These are phyloP conservation scores for Diplodus sargus DNA, from an alignment of 2,797 vertebrate genomes.

Conservation along the genomic window DNA sequence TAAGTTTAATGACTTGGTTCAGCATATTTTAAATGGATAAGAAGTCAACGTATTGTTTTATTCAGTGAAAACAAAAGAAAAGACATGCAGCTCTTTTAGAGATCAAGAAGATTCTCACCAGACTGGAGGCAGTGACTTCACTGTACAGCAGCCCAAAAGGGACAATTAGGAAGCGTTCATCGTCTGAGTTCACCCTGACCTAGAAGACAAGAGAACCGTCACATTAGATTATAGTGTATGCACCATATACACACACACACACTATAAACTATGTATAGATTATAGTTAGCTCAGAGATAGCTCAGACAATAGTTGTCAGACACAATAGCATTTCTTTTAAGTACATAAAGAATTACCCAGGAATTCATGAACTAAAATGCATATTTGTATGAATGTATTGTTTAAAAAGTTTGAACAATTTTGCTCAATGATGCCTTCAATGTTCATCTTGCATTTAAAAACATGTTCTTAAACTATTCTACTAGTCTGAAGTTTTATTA, in stretches of 20 bases:
- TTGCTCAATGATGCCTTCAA: not conserved
- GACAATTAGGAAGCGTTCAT: slow-evolving; percentile 96
- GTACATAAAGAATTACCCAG: not conserved
- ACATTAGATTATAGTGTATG: slow-evolving; percentile 10
- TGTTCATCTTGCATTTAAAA: not conserved
- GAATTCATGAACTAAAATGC: not conserved
- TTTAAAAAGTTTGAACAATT: too few species aligned
- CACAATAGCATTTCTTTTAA: not conserved
- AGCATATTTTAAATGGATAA: not conserved
- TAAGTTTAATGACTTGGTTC: not conserved
- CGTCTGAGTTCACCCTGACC: slow-evolving; percentile 94
- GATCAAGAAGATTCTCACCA: slow-evolving; percentile 85
- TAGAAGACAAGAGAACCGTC: slow-evolving; percentile 65
- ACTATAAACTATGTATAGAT: too few species aligned
- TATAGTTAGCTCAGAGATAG: not conserved
- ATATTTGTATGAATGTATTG: not conserved
- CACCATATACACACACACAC: too few species aligned
- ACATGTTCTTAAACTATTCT: too few species aligned
- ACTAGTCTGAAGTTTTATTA: too few species aligned
- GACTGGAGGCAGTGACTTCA: slow-evolving; percentile 96
- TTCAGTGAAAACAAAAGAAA: not conserved
- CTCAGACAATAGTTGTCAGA: not conserved
- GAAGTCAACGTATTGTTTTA: not conserved
- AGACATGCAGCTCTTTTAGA: not conserved
- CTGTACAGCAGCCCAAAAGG: slow-evolving; percentile 98